These are phyloP conservation scores for Ectemnius lituratus DNA, from an alignment of 2,888 invertebrate genomes.

Conservation along the genomic window DNA sequence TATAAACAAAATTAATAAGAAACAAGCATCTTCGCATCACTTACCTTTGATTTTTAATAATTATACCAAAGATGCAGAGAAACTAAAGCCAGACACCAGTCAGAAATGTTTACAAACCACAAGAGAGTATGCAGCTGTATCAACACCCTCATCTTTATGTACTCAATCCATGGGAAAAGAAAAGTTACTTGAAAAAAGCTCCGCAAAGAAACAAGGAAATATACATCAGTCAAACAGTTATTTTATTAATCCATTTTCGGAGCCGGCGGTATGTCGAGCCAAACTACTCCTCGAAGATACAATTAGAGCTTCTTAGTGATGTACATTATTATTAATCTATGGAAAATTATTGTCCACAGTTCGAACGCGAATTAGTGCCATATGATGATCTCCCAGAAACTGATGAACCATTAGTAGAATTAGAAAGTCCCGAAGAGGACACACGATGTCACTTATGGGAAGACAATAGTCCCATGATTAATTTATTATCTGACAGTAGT, in stretches of 20 bases:
- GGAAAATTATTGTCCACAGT: conserved; percentile 51
- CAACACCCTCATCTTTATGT: conserved; percentile 37
- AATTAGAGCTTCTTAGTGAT: not conserved
- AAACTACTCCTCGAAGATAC: not conserved
- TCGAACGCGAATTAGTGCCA: conserved; percentile 73
- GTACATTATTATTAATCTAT: not conserved
- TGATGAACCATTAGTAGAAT: conserved; percentile 72
- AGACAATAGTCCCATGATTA: conserved; percentile 65
- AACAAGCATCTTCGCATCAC: conserved; percentile 42
- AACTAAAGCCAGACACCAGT: conserved; percentile 3
- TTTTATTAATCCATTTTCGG: conserved; percentile 70
- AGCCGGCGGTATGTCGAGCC: conserved; percentile 63
- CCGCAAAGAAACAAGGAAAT: conserved; percentile 51
- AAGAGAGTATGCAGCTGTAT: conserved; percentile 47
- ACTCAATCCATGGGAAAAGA: conserved; percentile 52
- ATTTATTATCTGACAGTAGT: conserved; percentile 62
- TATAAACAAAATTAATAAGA: conserved; percentile 52
- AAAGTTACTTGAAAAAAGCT: conserved; percentile 39
- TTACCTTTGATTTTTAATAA: conserved; percentile 44
- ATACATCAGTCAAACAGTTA: conserved; percentile 69
- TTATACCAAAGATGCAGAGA: conserved; percentile 51
- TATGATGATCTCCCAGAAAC: conserved; percentile 76
- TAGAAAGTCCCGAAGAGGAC: conserved; percentile 71
- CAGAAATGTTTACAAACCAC: conserved; percentile 43
- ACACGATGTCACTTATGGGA: conserved; percentile 69